Evolutionary conservation across 2,797 vertebrate species (phyloP).

Genomic region (Gastrophryne carolinensis): DNA sequence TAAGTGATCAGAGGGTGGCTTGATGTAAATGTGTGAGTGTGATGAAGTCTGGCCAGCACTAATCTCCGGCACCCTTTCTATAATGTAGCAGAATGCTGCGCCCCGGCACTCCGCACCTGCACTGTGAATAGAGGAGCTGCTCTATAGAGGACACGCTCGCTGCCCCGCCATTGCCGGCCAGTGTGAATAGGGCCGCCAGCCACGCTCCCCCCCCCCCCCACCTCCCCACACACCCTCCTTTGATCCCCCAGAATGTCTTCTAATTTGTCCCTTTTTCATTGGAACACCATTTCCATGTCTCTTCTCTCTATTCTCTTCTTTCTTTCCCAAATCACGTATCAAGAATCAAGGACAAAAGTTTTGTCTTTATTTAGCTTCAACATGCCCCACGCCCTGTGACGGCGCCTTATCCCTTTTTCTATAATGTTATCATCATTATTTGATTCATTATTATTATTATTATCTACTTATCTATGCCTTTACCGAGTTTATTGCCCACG

Average conservation of each 20-base stretch:
- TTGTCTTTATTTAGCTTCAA: conserved; percentile 53
- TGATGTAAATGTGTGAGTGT: conserved; percentile 84
- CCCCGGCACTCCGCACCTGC: conserved; percentile 98
- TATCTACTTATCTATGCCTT: too few relatives aligned
- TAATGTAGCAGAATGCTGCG: conserved; percentile 89
- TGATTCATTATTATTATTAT: too few relatives aligned
- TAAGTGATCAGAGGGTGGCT: conserved; percentile 78
- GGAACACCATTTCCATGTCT: conserved; percentile 78
- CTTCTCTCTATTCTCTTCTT: conserved; percentile 58
- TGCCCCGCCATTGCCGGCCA: conserved; percentile 90
- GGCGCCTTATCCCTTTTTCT: too few relatives aligned
- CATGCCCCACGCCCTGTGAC: too few relatives aligned
- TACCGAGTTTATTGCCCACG: too few relatives aligned
- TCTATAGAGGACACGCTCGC: conserved; percentile 94
- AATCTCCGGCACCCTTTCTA: conserved; percentile 94
- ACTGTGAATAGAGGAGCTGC: conserved; percentile 90
- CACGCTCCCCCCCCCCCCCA: conserved; percentile 80
- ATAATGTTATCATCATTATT: too few relatives aligned
- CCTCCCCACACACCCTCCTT: conserved; percentile 79
- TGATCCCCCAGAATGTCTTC: conserved; percentile 86
- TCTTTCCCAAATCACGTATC: conserved; percentile 73
- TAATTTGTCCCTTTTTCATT: conserved; percentile 85
- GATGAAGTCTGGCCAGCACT: conserved; percentile 86
- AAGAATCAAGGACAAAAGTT: conserved; percentile 70
- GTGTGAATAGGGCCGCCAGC: conserved; percentile 88